These are phyloP conservation scores for Choristoneura fumiferana DNA, from an alignment of 1,140 invertebrate species.

Conservation along the genomic window DNA sequence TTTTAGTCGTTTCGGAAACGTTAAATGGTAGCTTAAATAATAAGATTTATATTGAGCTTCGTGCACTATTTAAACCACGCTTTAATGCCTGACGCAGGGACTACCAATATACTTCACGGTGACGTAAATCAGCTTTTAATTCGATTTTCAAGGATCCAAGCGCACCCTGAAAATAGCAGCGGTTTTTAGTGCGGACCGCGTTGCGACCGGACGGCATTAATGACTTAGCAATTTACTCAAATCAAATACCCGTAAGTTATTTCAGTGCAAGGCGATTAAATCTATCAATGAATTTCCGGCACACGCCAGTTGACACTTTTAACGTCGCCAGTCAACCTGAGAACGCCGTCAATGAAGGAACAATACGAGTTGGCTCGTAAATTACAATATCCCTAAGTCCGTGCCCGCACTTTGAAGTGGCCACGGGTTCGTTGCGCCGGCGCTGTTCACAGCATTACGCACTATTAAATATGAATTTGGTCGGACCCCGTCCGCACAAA, in stretches of 20 bases:
- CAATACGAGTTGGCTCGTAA: slow-evolving; percentile 64
- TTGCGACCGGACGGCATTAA: slow-evolving; percentile 71
- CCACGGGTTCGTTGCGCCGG: background rate
- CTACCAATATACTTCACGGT: slow-evolving; percentile 8
- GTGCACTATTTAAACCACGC: no score
- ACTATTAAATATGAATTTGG: background rate
- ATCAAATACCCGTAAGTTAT: slow-evolving; percentile 60
- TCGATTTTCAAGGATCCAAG: slow-evolving; percentile 46
- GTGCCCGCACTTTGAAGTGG: slow-evolving; percentile 36
- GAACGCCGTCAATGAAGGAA: slow-evolving; percentile 65
- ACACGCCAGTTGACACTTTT: slow-evolving; percentile 63
- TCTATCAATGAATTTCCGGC: slow-evolving; percentile 75
- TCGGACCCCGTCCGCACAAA: background rate
- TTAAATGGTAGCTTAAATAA: no score
- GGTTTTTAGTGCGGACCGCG: slow-evolving; percentile 50
- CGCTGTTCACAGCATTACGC: slow-evolving; percentile 17
- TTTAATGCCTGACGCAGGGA: no score
- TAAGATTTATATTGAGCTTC: no score
- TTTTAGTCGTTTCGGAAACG: no score
- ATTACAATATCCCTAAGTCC: slow-evolving; percentile 54
- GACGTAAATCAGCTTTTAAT: slow-evolving; percentile 43
- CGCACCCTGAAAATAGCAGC: slow-evolving; percentile 51
- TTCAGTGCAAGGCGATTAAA: slow-evolving; percentile 61
- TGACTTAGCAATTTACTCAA: slow-evolving; percentile 66
- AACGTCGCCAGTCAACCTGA: slow-evolving; percentile 64